Percentiles rank a stretch among this genome's conserved stretches.
phyloP scores from a whole-genome alignment of 2,113 vertebrate genomes.

The Ondatra zibethicus region DNA sequence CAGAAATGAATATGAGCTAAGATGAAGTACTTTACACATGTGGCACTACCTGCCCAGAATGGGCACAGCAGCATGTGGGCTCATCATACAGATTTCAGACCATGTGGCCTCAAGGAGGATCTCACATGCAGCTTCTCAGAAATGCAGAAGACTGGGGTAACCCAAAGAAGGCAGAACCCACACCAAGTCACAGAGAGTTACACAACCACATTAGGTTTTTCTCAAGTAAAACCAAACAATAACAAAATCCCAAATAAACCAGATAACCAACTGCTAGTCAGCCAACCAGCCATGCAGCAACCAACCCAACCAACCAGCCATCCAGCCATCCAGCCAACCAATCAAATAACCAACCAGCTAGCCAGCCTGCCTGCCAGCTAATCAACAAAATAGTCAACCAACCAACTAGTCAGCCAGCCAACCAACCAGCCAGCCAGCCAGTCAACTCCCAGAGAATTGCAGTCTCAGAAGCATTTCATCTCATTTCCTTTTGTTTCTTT shows the following conservation, averaged over 20 bases:
- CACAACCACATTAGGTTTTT: not conserved
- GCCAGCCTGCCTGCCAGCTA: rapidly evolving
- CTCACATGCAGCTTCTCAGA: not conserved
- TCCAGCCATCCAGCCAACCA: not conserved
- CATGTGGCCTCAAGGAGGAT: not conserved
- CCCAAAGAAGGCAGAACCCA: not conserved
- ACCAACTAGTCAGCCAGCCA: not conserved
- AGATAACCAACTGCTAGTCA: not conserved
- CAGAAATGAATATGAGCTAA: not conserved
- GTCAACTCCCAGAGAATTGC: not conserved
- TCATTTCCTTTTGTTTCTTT: not conserved
- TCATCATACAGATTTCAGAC: rapidly evolving
- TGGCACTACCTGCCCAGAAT: not conserved
- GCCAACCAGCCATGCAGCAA: not conserved
- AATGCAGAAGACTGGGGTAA: not conserved
- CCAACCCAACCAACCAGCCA: not conserved
- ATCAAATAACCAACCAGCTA: not conserved
- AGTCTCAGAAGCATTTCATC: not conserved
- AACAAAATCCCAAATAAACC: not conserved
- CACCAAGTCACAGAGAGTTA: not conserved
- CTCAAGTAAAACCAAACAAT: not conserved
- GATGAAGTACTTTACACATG: not conserved
- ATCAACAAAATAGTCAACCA: rapidly evolving
- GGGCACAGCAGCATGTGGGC: not conserved
- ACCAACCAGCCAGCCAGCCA: not conserved